Evolutionary conservation across 2,888 invertebrate species (phyloP), one percentile per base, ranked within the genome.

Genomic region (Muschampia plurimacula): DNA sequence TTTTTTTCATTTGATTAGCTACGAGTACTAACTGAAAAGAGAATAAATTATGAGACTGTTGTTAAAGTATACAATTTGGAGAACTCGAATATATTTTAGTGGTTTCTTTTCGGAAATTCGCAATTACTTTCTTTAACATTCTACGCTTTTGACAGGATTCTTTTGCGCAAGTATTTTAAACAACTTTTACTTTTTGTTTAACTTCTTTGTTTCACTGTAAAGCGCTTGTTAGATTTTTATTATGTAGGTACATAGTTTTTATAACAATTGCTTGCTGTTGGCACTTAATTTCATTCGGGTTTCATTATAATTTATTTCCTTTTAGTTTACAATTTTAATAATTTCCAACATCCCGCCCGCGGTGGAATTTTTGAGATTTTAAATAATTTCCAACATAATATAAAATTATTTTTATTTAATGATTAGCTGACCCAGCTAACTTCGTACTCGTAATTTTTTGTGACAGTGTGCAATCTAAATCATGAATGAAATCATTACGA

Each of bases 81-180:
- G 28, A 57, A 57, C 57, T 57, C 57, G 9, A 60, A 65, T 28
- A 13, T 28, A 44, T 64, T 32, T 65, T 49, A 49, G 32, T 65
- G 49, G 65, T 32, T 65, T 46, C 65, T n/a, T 65, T 65, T 49
- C 9, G 46, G 36, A 36, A 60, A 49, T 46, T 28, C 65, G 46
- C 49, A 65, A 65, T 22, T 22, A 22, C 32, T 65, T 65, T 65
- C 49, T n/a, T 28, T 28, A 28, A 28, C 28, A 60, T 36, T n/a
- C 60, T 36, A 28, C 12, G 36, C 2, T 49, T 65, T 65, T 65
- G 65, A 32, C 49, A 65, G 65, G 65, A 65, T 65, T 65, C 65
- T 46, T 65, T 36, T 60, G 36, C 60, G 60, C 36, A 32, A 60
- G 36, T 39, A 60, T 60, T 60, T 32, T 60, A n/a, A 13, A 60